Percentiles rank a stretch among this genome's conserved stretches.
Evolutionary conservation across 2,113 vertebrate species (phyloP).

Genomic region (Microcebus murinus): DNA sequence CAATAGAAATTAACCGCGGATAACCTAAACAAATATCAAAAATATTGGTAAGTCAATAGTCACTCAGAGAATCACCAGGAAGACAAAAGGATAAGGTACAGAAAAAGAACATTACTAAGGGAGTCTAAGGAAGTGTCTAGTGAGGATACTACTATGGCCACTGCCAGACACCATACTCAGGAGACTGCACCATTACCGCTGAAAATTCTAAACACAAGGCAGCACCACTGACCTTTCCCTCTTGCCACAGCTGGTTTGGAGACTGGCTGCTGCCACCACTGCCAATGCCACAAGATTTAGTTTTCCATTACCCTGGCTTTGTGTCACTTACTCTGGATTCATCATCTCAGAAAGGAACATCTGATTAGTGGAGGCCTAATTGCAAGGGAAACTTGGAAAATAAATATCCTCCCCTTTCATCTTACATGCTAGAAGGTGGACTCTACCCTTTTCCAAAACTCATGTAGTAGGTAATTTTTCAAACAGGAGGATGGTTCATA

Average conservation of each 20-base stretch:
- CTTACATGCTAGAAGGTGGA: not conserved
- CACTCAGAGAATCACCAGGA: constrained; percentile 7
- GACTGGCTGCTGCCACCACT: not conserved
- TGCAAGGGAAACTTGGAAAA: constrained; percentile 14
- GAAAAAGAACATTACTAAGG: not conserved
- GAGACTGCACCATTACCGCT: not conserved
- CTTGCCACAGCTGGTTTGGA: not conserved
- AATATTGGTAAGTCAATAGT: not conserved
- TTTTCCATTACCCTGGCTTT: constrained; percentile 1
- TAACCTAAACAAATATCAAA: constrained; percentile 46
- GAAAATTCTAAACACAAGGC: not conserved
- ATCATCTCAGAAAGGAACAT: not conserved
- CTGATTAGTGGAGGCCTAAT: not conserved
- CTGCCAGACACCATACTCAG: not conserved
- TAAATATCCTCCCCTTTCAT: not conserved
- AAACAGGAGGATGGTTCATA: not conserved
- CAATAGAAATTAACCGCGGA: constrained; percentile 11
- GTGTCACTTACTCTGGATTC: not conserved
- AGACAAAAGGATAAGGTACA: not conserved
- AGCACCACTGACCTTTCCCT: not conserved
- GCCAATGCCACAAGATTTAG: not conserved
- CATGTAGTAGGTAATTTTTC: not conserved
- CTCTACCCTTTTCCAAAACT: not conserved
- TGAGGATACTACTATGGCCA: not conserved
- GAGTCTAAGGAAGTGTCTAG: not conserved